Conservation (phyloP, 2,113 vertebrate species). For the Pedetes capensis region DNA sequence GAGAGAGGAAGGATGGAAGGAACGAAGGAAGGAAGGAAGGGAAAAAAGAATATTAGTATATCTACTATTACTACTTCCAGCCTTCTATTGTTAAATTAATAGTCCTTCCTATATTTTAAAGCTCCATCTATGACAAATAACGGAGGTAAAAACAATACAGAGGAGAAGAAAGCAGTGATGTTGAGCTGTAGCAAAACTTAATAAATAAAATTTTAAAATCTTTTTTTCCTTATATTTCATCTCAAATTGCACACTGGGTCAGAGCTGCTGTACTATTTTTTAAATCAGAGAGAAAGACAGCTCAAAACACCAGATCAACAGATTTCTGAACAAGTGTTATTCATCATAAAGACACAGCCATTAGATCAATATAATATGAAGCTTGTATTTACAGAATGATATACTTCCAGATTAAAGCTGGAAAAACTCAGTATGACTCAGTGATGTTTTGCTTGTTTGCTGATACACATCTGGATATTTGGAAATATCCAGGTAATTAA, state of each 20-base stretch:
- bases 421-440: background rate
- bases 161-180: background rate
- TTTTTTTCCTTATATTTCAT: background rate
- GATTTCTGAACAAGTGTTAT: constrained; percentile 4
- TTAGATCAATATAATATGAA: constrained; percentile 22
- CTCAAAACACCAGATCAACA: background rate
- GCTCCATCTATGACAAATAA: background rate
- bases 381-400: background rate
- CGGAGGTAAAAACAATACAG: background rate
- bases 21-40: background rate
- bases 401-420: background rate
- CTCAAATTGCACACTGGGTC: constrained; percentile 3
- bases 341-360: background rate
- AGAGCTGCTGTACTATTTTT: background rate
- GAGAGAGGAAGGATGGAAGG: background rate
- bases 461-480: constrained; percentile 1
- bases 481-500: background rate
- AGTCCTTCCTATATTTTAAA: background rate
- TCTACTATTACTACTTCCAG: background rate
- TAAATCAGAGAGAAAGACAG: background rate
- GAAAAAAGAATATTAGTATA: background rate
- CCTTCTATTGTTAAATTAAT: background rate
- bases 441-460: background rate
- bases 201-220: background rate
- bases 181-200: background rate